These are phyloP conservation scores for Hydrolagus affinis DNA, from an alignment of 2,113 vertebrate species.

Conservation along the genomic window DNA sequence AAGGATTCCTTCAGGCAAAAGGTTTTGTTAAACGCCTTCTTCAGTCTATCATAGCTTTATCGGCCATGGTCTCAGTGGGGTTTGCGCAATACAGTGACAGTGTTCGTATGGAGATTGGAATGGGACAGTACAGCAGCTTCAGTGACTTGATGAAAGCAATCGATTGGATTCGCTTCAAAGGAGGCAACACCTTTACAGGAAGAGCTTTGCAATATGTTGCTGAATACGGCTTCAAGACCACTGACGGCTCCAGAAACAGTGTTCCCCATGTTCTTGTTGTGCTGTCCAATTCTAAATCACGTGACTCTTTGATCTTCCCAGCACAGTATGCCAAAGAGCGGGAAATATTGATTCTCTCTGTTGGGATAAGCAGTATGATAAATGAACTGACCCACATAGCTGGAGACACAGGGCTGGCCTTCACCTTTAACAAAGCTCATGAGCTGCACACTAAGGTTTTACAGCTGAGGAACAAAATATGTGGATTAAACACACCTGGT, in stretches of 20 bases:
- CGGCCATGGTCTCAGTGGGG: conserved; percentile 24
- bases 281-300: conserved; percentile 32
- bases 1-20: conserved; percentile 36
- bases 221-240: conserved; percentile 26
- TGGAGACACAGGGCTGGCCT: conserved; percentile 32
- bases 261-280: conserved; percentile 36
- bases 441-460: conserved; percentile 34
- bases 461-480: conserved; percentile 36
- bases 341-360: conserved; percentile 35
- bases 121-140: conserved; percentile 28
- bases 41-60: conserved; percentile 12
- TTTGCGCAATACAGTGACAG: conserved; percentile 36
- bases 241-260: conserved; percentile 5
- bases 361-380: not conserved
- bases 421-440: conserved; percentile 29
- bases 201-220: conserved; percentile 34
- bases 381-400: conserved; percentile 31
- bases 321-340: conserved; percentile 16
- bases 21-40: conserved; percentile 35
- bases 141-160: conserved; percentile 26
- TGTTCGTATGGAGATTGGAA: conserved; percentile 30
- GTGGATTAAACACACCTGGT: conserved; percentile 36
- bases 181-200: conserved; percentile 34
- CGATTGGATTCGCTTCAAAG: conserved; percentile 33
- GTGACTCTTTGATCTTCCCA: conserved; percentile 23